Evolutionary conservation across 2,113 vertebrate genomes (phyloP).

Genomic region (Ophthalmolycus amberensis): DNA sequence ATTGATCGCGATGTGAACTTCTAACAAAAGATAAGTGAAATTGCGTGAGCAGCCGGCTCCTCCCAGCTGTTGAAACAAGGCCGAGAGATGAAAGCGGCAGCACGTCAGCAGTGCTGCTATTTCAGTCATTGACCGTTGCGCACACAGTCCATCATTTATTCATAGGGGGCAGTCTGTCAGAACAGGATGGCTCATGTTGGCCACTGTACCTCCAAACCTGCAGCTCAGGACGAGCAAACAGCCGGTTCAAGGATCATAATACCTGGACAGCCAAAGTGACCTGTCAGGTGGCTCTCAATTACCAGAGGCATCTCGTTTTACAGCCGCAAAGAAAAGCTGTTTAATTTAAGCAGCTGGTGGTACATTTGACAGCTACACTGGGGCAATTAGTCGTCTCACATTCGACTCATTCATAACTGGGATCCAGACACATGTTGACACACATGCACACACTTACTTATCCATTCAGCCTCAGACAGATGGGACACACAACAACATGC

Average conservation of each 20-base stretch:
- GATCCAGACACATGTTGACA: constrained; percentile 33
- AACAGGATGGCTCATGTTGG: constrained; percentile 56
- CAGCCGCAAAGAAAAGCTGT: constrained; percentile 11
- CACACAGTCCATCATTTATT: constrained; percentile 73
- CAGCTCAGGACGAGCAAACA: constrained; percentile 44
- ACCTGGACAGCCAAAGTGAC: constrained; percentile 43
- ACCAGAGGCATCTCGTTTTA: constrained; percentile 19
- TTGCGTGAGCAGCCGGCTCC: not conserved
- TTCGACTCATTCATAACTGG: constrained; percentile 36
- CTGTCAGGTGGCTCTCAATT: constrained; percentile 33
- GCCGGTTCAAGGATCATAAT: constrained; percentile 33
- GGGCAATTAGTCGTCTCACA: constrained; percentile 8
- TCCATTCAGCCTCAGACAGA: constrained; percentile 17
- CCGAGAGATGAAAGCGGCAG: constrained; percentile 16
- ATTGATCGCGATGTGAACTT: not conserved
- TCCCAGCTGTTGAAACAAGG: constrained; percentile 22
- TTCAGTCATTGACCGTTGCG: constrained; percentile 40
- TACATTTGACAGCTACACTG: constrained; percentile 18
- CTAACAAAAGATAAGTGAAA: not conserved
- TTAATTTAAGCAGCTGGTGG: constrained; percentile 6
- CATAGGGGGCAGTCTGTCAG: constrained; percentile 69
- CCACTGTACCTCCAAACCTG: constrained; percentile 55
- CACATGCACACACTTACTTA: not conserved
- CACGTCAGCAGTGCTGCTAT: constrained; percentile 34
- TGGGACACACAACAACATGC: not conserved